Evolutionary conservation across 92 coral and sea anemone genomes (phyloP).

Genomic region (Heteractis magnifica): DNA sequence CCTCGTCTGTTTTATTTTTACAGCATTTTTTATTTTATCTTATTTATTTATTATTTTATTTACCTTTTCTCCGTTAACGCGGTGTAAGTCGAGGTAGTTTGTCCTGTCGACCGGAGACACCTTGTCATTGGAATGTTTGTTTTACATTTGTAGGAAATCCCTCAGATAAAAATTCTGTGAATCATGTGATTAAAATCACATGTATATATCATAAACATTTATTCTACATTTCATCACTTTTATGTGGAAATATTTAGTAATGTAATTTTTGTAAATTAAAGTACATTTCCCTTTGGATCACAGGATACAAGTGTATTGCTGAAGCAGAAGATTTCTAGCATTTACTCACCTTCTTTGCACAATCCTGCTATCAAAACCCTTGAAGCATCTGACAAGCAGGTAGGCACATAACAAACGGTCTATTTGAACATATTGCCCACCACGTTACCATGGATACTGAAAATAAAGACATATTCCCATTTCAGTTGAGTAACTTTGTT

Average conservation of each 20-base stretch:
- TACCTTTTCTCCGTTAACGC: no score
- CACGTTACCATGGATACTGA: neutral
- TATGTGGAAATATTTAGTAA: no score
- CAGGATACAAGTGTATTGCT: neutral
- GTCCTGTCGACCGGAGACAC: no score
- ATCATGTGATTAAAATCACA: no score
- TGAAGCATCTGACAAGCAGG: slow-evolving; percentile 2
- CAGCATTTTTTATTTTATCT: no score
- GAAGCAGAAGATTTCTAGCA: neutral
- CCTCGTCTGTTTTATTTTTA: no score
- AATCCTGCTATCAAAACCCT: neutral
- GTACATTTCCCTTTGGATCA: neutral
- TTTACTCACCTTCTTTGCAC: neutral
- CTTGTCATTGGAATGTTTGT: no score
- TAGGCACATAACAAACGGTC: neutral
- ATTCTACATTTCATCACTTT: neutral
- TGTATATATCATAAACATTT: no score
- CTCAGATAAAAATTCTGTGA: no score
- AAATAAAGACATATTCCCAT: neutral
- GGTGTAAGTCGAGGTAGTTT: no score
- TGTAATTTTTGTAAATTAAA: neutral
- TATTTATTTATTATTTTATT: no score
- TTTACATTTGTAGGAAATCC: no score
- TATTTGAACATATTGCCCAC: neutral
- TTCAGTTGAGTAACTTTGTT: neutral